Conservation (phyloP, 2,113 vertebrate species). For the Pantherophis guttatus region DNA sequence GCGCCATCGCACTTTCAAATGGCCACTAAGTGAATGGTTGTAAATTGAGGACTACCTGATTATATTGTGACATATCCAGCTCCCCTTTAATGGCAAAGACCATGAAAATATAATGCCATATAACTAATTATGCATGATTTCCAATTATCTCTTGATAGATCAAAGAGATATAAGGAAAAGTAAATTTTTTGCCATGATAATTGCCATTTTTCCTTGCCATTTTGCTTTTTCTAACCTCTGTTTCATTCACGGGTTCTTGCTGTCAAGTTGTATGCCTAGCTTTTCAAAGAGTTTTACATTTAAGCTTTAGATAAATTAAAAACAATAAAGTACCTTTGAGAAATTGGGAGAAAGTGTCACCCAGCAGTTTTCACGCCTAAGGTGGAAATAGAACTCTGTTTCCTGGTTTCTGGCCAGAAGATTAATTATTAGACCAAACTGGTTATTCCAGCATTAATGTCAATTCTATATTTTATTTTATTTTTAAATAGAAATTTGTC, state of each 20-base stretch:
- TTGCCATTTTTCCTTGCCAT: neutral
- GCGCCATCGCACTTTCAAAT: neutral
- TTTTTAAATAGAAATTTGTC: neutral
- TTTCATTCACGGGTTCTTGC: conserved; percentile 4
- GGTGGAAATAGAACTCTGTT: neutral
- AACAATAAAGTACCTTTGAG: conserved; percentile 14
- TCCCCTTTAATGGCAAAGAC: neutral
- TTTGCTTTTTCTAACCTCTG: neutral
- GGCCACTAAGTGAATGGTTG: neutral
- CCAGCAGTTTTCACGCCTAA: neutral
- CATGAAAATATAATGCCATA: neutral
- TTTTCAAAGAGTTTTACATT: conserved; percentile 1
- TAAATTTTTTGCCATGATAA: neutral
- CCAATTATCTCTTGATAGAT: neutral
- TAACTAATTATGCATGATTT: neutral
- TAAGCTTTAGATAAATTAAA: conserved; percentile 38
- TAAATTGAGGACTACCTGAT: neutral
- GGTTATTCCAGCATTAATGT: neutral
- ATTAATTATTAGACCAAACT: neutral
- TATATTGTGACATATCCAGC: neutral
- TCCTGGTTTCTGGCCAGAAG: neutral
- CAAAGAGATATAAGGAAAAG: neutral
- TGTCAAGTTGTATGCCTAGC: conserved; percentile 24
- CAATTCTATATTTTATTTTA: neutral
- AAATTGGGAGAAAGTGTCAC: neutral